Conservation (phyloP, 2,888 invertebrate species). For the Anoncus sp. region DNA sequence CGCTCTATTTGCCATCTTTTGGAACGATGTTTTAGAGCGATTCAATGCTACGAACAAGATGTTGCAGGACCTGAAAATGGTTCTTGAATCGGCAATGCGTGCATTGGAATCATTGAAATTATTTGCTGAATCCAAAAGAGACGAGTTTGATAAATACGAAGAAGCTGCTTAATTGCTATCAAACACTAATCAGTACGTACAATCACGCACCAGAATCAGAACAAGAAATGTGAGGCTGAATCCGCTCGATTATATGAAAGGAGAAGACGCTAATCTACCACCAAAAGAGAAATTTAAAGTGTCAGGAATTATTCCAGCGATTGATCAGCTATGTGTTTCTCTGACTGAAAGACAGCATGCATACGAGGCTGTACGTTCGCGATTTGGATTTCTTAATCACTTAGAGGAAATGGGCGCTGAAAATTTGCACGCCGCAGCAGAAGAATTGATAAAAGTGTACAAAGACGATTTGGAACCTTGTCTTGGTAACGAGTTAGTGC, state of each 20-base stretch:
- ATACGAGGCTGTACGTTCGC: slow-evolving; percentile 4
- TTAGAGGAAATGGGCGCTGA: slow-evolving; percentile 7
- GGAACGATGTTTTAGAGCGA: slow-evolving; percentile 68
- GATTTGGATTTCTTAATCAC: slow-evolving; percentile 18
- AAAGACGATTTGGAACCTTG: neutral
- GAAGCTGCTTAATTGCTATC: slow-evolving; percentile 64
- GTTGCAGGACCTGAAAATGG: slow-evolving; percentile 61
- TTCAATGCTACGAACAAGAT: slow-evolving; percentile 58
- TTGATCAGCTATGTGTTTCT: slow-evolving; percentile 22
- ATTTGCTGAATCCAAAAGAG: slow-evolving; percentile 67
- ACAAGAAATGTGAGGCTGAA: slow-evolving; percentile 35
- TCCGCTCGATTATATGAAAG: slow-evolving; percentile 53
- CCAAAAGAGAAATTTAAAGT: slow-evolving; percentile 43
- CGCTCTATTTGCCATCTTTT: slow-evolving; percentile 78
- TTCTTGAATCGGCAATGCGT: slow-evolving; percentile 66
- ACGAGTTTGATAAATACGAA: slow-evolving; percentile 66
- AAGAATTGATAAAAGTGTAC: slow-evolving; percentile 3
- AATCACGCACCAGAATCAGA: slow-evolving; percentile 15
- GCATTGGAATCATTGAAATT: slow-evolving; percentile 66
- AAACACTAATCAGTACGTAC: slow-evolving; percentile 13
- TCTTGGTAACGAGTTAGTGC: slow-evolving; percentile 3
- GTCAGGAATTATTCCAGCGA: slow-evolving; percentile 11
- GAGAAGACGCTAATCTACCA: slow-evolving; percentile 34
- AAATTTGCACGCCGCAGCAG: slow-evolving; percentile 5
- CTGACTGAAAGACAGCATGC: slow-evolving; percentile 21